phyloP scores from a whole-genome alignment of 1,140 invertebrate genomes.

The Lasioglossum albipes region DNA sequence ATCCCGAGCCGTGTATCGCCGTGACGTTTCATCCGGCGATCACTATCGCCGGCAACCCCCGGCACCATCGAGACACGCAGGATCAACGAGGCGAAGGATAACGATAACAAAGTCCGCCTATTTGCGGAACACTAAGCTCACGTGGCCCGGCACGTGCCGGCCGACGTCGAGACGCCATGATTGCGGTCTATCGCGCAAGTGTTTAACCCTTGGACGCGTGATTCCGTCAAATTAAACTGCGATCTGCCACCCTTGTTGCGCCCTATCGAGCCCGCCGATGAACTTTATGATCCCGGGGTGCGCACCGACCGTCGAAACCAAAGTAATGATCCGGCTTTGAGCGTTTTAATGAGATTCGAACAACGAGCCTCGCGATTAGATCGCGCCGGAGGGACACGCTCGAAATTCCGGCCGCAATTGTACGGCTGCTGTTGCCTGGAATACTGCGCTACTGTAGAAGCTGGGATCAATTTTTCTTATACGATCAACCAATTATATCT shows the following conservation, averaged over 20 bases:
- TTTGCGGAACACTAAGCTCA: slow-evolving; percentile 29
- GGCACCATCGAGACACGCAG: neutral
- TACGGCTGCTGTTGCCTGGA: too few species aligned
- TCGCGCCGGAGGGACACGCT: too few species aligned
- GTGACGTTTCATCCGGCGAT: slow-evolving; percentile 14
- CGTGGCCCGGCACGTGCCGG: slow-evolving; percentile 41
- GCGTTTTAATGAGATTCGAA: too few species aligned
- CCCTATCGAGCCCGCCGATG: neutral
- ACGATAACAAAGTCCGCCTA: slow-evolving; percentile 44
- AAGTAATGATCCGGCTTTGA: neutral
- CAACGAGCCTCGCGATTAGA: too few species aligned
- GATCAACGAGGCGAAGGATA: slow-evolving; percentile 31
- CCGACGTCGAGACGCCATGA: slow-evolving; percentile 21
- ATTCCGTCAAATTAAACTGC: slow-evolving; percentile 44
- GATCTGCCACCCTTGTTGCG: slow-evolving; percentile 8
- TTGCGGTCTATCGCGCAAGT: slow-evolving; percentile 47
- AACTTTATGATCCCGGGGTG: neutral
- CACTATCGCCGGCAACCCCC: slow-evolving; percentile 6
- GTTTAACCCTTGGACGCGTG: slow-evolving; percentile 44
- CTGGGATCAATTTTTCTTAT: too few species aligned
- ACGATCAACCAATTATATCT: too few species aligned
- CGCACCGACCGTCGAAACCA: neutral
- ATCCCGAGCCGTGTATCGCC: slow-evolving; percentile 21
- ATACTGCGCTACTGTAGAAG: too few species aligned
- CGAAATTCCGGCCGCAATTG: too few species aligned